Conservation (phyloP, 2,888 invertebrate genomes). For the Drosophila sordidapex region DNA sequence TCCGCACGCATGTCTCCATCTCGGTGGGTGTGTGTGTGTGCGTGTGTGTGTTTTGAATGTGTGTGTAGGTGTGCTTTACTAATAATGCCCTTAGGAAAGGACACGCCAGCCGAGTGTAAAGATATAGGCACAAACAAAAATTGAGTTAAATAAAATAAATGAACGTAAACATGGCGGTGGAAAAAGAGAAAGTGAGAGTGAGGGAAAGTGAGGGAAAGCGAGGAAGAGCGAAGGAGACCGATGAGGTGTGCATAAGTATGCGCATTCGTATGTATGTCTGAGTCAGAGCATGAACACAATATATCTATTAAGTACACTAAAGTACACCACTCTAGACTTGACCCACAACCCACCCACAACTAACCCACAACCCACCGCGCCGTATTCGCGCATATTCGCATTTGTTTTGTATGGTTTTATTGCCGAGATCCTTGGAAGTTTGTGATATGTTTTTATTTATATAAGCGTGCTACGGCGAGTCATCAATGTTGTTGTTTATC, state of each 20-base stretch:
- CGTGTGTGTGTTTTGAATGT: not conserved
- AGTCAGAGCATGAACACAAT: conserved; percentile 1
- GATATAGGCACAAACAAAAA: conserved; percentile 53
- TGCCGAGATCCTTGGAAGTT: conserved; percentile 74
- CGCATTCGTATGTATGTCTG: not conserved
- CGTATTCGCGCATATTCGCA: not conserved
- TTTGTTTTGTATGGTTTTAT: conserved; percentile 56
- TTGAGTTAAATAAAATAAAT: conserved; percentile 61
- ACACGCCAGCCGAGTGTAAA: conserved; percentile 45
- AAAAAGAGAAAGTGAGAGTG: not conserved
- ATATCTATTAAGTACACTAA: conserved; percentile 42
- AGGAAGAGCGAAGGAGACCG: conserved; percentile 15
- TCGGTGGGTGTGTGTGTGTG: not conserved
- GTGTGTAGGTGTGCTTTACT: conserved; percentile 59
- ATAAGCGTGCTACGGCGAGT: conserved; percentile 32
- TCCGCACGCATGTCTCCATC: conserved; percentile 41
- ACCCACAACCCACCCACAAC: not conserved
- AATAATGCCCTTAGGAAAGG: conserved; percentile 71
- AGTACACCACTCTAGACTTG: conserved; percentile 17
- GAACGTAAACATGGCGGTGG: conserved; percentile 43
- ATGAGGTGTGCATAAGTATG: conserved; percentile 56
- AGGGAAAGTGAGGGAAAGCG: not conserved
- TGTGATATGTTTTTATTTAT: conserved; percentile 74
- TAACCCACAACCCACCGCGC: no score
- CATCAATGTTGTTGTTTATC: conserved; percentile 66